Base-by-base conservation (phyloP, 2,113 vertebrate genomes). In the Myotis yumanensis region DNA sequence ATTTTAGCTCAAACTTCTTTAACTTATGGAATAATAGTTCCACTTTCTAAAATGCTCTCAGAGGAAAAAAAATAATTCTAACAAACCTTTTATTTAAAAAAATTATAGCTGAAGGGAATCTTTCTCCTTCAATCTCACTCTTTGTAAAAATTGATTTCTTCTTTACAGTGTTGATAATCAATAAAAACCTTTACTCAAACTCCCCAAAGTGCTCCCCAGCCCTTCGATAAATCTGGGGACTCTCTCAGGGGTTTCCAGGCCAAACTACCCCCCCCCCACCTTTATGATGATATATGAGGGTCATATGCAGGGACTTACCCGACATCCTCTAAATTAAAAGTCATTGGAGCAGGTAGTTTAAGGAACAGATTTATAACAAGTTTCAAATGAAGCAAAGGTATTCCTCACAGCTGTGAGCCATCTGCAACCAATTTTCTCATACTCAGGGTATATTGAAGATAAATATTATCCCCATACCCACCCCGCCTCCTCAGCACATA, bases 351-450 rank as follows among this genome's bases (percentile, higher is more conserved):
- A 93, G 81, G 87, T 96, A 95, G 86, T 96, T 95, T 97, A 97
- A 96, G 73, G 23, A 94, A 93, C 68, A 97, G 91, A 97, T 96
- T 97, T 97, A 96, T 89, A 91, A 92, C 94, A 95, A 86, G 94
- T 95, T 97, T 97, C 96, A 95, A 96, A 95, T 96, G 96, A 96
- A 98, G 91, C 90, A 93, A 95, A 96, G 96, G 96, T 97, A 94
- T 96, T 95, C 92, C 80, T 95, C 75, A 93, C 97, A 97, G 96
- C 97, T 96, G 96, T 51, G 92, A 94, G 80, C 85, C 97, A 98
- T 96, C 97, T 98, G 97, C 68, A 95, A 95, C 97, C 92, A 95
- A 97, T 97, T 97, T 96, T 75, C 95, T 94, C 90, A 82, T 96
- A 90, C 81, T 93, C 20, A 11, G 83, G n/a, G 89, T 95, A 91